Evolutionary conservation across 92 coral and sea anemone genomes (phyloP).

Genomic region (Montipora capitata): DNA sequence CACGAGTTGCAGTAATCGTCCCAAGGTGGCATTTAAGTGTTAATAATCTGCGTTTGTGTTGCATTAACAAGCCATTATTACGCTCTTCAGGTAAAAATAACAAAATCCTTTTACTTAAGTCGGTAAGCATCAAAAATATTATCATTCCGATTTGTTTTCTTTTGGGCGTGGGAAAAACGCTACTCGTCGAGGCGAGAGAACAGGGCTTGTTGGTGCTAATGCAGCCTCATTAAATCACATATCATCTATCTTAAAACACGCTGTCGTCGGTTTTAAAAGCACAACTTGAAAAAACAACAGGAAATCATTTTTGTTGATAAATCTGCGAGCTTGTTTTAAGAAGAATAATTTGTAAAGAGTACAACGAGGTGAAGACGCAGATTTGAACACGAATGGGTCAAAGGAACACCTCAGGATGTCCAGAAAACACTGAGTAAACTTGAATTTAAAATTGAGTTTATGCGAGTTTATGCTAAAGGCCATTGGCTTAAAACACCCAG

Average conservation of each 20-base stretch:
- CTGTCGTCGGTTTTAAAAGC: slow-evolving; percentile 74
- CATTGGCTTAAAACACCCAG: not conserved
- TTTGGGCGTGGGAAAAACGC: slow-evolving; percentile 57
- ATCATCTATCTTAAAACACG: slow-evolving; percentile 22
- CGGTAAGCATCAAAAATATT: slow-evolving; percentile 47
- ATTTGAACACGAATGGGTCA: not conserved
- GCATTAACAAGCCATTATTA: not conserved
- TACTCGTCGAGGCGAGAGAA: slow-evolving; percentile 16
- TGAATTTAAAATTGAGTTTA: not conserved
- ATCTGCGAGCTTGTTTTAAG: slow-evolving; percentile 64
- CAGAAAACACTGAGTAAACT: not conserved
- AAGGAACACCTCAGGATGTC: not conserved
- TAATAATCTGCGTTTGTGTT: not conserved
- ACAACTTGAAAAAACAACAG: slow-evolving; percentile 65
- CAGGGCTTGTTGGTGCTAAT: slow-evolving; percentile 25
- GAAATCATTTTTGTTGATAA: slow-evolving; percentile 69
- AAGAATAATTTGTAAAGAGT: slow-evolving; percentile 5
- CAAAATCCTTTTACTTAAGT: slow-evolving; percentile 2
- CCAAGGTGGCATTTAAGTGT: not conserved
- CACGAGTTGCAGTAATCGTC: too few relatives aligned
- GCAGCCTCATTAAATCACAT: slow-evolving; percentile 39
- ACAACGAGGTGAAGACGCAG: not conserved
- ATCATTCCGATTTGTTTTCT: slow-evolving; percentile 43
- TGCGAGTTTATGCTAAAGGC: not conserved
- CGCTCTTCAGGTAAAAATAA: not conserved